These are phyloP conservation scores for Andrena dorsata DNA, from an alignment of 2,888 invertebrate genomes.

Conservation along the genomic window DNA sequence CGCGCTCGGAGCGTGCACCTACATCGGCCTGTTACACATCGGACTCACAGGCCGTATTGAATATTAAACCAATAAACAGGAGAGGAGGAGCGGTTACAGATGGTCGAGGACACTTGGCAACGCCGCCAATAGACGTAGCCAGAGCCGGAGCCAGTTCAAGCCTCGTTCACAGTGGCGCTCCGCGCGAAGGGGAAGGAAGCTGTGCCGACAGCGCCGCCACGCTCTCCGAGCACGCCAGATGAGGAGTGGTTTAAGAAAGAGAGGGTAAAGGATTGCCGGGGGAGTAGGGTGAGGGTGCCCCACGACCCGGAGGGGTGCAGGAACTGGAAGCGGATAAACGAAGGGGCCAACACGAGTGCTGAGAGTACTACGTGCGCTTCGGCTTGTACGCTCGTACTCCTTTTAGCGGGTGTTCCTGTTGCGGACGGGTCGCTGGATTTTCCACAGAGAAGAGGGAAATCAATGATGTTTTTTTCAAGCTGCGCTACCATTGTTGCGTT, in stretches of 20 bases:
- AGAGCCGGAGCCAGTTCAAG: constrained; percentile 70
- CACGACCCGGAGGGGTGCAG: constrained; percentile 64
- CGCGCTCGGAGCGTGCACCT: constrained; percentile 63
- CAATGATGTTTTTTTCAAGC: constrained; percentile 31
- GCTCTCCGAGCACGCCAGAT: constrained; percentile 53
- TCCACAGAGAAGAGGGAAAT: constrained; percentile 24
- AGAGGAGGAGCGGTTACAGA: constrained; percentile 75
- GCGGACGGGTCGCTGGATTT: constrained; percentile 15
- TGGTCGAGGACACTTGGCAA: constrained; percentile 78
- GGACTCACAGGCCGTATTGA: constrained; percentile 76
- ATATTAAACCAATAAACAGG: constrained; percentile 79
- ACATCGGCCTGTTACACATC: constrained; percentile 70
- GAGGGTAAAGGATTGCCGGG: constrained; percentile 55
- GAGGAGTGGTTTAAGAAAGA: constrained; percentile 66
- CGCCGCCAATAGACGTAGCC: constrained; percentile 71
- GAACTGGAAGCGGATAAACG: constrained; percentile 63
- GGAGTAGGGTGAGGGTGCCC: constrained; percentile 62
- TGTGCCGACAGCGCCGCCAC: constrained; percentile 67
- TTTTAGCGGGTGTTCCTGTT: constrained; percentile 65
- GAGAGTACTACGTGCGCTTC: constrained; percentile 69
- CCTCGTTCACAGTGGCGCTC: constrained; percentile 71
- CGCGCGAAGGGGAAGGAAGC: constrained; percentile 71
- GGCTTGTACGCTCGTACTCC: constrained; percentile 46
- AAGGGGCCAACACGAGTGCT: constrained; percentile 69
- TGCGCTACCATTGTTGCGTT: constrained; percentile 31